Conservation (phyloP, 1,140 invertebrate genomes). For the Colletes latitarsis region DNA sequence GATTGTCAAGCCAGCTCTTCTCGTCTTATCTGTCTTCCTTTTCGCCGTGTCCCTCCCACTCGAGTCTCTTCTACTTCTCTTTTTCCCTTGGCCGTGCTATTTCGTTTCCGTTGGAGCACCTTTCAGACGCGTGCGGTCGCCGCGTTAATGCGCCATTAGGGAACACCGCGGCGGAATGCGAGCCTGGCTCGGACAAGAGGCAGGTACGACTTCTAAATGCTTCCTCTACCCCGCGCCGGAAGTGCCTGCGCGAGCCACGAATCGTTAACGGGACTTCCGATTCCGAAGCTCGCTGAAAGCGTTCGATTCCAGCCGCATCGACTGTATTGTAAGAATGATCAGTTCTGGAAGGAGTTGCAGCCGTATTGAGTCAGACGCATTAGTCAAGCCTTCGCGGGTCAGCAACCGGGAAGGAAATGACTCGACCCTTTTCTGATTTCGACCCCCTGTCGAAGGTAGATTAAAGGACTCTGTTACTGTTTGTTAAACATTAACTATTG, state of each 20-base stretch:
- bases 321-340: no score
- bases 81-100: background rate
- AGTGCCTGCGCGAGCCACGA: background rate
- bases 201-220: conserved; percentile 4
- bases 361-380: no score
- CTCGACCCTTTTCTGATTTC: no score
- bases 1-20: conserved; percentile 43
- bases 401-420: no score
- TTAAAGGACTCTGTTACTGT: no score
- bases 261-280: background rate
- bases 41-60: background rate
- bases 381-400: no score
- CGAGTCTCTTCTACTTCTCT: background rate
- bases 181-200: conserved; percentile 3
- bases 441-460: no score
- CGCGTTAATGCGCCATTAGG: conserved; percentile 65
- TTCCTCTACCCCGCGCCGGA: background rate
- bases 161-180: background rate
- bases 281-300: no score
- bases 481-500: no score
- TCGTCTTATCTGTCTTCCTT: conserved; percentile 25
- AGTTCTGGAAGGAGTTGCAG: no score
- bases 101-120: conserved; percentile 17
- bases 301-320: no score
- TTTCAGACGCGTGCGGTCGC: conserved; percentile 47